Percentiles rank a stretch among this genome's conserved stretches.
These are phyloP conservation scores for Pomatostomus ruficeps DNA, from an alignment of 2,113 vertebrate species.

Conservation along the genomic window DNA sequence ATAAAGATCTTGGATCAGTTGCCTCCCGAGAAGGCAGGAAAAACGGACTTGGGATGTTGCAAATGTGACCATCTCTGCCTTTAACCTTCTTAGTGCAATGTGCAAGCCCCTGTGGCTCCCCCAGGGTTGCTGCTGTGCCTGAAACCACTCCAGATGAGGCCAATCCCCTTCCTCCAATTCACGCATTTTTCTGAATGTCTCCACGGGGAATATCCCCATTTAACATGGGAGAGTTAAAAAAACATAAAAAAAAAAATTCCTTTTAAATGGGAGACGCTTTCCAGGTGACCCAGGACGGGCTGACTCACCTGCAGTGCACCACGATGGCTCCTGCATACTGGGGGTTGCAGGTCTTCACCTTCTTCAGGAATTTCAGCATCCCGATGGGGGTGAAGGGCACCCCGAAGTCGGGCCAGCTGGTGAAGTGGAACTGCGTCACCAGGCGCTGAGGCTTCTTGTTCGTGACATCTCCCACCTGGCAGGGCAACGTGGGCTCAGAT, in stretches of 20 bases:
- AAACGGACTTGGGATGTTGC: background rate
- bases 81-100: background rate
- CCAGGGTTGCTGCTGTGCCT: background rate
- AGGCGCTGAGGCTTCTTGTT: conserved; percentile 96
- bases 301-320: conserved; percentile 95
- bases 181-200: background rate
- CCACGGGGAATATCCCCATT: background rate
- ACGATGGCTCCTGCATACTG: conserved; percentile 93
- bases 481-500: background rate
- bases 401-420: conserved; percentile 98
- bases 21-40: background rate
- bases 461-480: conserved; percentile 90
- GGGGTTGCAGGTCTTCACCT: conserved; percentile 93
- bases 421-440: conserved; percentile 98
- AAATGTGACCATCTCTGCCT: background rate
- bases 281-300: no score
- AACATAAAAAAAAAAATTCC: background rate
- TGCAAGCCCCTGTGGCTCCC: background rate
- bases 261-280: rapidly evolving
- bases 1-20: background rate
- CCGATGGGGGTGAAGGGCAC: conserved; percentile 97
- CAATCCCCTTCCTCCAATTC: background rate
- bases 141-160: background rate
- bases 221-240: background rate
- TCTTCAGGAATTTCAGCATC: conserved; percentile 98